Base-by-base conservation (phyloP, 2,113 vertebrate species). In the Ptilorrhoa leucosticta region DNA sequence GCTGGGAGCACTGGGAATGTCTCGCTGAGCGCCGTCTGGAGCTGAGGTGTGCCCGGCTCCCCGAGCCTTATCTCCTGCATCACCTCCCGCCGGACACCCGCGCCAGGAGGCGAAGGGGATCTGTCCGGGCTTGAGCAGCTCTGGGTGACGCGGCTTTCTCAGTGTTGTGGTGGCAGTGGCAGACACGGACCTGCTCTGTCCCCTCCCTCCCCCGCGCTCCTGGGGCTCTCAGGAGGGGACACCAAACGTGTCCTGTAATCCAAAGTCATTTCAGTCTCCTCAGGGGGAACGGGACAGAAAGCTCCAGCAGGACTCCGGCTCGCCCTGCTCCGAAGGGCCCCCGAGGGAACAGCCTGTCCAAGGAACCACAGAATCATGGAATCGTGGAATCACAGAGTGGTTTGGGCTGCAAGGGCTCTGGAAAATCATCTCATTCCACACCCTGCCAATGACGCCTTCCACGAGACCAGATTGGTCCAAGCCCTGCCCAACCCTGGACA, bases 81-180 rank as follows among this genome's bases (percentile, higher is more conserved):
- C 56, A 57, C 73, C 78, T 31, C 54, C 82, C 4, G 3, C 28
- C 1, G 5, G 61, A 11, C 35, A 35, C 16, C 12, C 2, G 22
- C 1, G 2, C 0, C 4, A 18, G 64, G 35, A 30, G 9, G 4
- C 4, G 15, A 19, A 27, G 1, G 9, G 56, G 73, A 33, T 6
- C 13, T 47, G 61, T 5, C 64, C 13, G 28, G 73, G 54, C 37
- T 20, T 1, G 30, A 15, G 78, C 8, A 4, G 31, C 31, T 1
- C 11, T 0, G 42, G 47, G 47, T 12, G 26, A 15, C 3, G 71
- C 6, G 4, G 7, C 11, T n/a, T 18, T 4, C 50, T 17, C 63
- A 0, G 1, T 0, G 37, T 1, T 5, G 0, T 0, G 13, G 60
- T 21, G 81, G n/a, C 10, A 2, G 20, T 0, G 44, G 58, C 39